Conservation (phyloP, 2,797 vertebrate species). For the Phataginus tetradactyla region DNA sequence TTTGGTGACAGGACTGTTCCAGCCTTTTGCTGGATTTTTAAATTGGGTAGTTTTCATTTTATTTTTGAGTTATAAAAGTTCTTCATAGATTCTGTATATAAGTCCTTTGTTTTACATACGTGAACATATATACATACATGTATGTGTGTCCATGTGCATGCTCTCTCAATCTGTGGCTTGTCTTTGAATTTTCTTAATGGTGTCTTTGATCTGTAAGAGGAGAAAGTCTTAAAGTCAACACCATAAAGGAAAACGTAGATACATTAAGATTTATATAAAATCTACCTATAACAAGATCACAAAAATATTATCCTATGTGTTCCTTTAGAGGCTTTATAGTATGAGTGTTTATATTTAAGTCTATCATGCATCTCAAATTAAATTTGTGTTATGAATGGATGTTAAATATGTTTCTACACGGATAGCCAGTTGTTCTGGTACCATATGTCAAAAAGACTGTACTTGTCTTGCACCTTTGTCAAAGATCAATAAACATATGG, state of each 20-base stretch:
- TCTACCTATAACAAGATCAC: neutral
- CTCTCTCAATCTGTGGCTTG: neutral
- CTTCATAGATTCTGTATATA: neutral
- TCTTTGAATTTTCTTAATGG: neutral
- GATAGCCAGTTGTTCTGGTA: neutral
- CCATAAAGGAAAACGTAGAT: no score
- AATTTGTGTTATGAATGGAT: neutral
- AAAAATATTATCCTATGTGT: neutral
- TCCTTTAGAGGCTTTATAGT: neutral
- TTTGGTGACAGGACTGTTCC: neutral
- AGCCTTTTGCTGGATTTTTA: neutral
- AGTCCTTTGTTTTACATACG: neutral
- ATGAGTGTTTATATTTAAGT: conserved; percentile 33
- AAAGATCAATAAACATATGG: neutral
- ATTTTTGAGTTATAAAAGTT: neutral
- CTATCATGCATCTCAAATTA: neutral
- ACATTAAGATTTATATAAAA: neutral
- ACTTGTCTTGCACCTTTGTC: neutral
- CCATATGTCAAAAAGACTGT: neutral
- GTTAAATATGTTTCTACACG: neutral
- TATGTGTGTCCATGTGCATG: neutral
- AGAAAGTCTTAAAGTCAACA: neutral
- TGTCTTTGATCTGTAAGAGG: neutral
- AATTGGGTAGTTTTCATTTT: neutral
- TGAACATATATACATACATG: neutral